These are phyloP conservation scores for Orchesella flavescens DNA, from an alignment of 2,888 invertebrate species.

Conservation along the genomic window DNA sequence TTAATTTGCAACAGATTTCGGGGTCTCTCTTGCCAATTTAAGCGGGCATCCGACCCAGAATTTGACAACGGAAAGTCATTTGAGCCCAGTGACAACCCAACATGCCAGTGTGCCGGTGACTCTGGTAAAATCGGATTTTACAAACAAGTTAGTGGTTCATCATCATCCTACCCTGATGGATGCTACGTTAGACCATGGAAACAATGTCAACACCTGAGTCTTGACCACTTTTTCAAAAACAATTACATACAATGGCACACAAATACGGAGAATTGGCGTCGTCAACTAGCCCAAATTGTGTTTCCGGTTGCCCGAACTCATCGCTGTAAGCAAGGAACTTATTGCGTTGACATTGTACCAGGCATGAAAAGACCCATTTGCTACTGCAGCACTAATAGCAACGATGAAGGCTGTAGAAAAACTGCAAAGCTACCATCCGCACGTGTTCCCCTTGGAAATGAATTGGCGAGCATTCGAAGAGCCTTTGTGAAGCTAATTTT, in stretches of 20 bases:
- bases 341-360: conserved; percentile 17
- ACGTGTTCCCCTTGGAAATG: not conserved
- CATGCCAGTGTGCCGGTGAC: conserved; percentile 31
- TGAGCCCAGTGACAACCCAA: not conserved
- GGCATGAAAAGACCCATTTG: conserved; percentile 27
- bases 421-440: no score
- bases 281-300: conserved; percentile 9
- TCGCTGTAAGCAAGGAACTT: conserved; percentile 29
- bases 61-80: not conserved
- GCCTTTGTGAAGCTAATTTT: conserved; percentile 11
- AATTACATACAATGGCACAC: not conserved
- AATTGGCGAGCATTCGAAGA: conserved; percentile 3
- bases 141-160: not conserved
- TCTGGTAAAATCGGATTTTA: not conserved
- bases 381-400: conserved; percentile 9
- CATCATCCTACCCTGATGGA: conserved; percentile 11
- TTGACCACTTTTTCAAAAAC: not conserved
- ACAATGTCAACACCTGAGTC: not conserved
- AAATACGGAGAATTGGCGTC: not conserved
- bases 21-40: no score
- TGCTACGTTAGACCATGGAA: conserved; percentile 31
- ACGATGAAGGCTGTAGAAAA: not conserved
- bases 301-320: conserved; percentile 22
- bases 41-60: no score
- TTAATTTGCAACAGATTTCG: no score